phyloP scores from a whole-genome alignment of 2,113 vertebrate species.

The Microcebus tavaratra region DNA sequence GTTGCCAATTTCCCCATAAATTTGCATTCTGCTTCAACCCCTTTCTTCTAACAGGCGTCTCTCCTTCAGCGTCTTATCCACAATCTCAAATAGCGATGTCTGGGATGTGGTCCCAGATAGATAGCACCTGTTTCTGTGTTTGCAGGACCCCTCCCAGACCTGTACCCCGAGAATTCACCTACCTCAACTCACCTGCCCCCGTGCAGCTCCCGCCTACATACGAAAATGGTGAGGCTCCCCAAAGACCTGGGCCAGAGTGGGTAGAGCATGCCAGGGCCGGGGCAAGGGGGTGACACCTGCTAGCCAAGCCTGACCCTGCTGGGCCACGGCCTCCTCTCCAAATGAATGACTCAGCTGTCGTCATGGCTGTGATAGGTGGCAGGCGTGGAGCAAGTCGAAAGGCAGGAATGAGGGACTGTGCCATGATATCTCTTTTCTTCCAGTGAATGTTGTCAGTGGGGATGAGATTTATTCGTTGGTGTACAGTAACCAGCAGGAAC shows the following conservation, averaged over 20 bases:
- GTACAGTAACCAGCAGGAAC: slow-evolving; percentile 23
- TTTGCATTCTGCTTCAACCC: neutral
- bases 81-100: neutral
- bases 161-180: neutral
- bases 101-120: neutral
- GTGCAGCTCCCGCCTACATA: neutral
- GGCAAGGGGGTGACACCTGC: neutral
- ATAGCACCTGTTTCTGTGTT: neutral
- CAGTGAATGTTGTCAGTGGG: slow-evolving; percentile 11
- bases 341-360: neutral
- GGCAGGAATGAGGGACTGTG: neutral
- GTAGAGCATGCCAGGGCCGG: neutral
- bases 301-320: neutral
- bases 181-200: neutral
- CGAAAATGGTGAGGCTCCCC: slow-evolving; percentile 61
- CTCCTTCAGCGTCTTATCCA: neutral
- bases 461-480: slow-evolving; percentile 62
- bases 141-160: slow-evolving; percentile 35
- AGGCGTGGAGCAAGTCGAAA: neutral
- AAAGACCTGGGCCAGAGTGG: too few relatives aligned
- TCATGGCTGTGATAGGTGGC: neutral
- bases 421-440: neutral
- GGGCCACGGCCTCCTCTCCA: too few relatives aligned
- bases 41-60: neutral
- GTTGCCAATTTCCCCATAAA: neutral